phyloP scores from a whole-genome alignment of 1,140 invertebrate species.

The Drosophila persimilis region DNA sequence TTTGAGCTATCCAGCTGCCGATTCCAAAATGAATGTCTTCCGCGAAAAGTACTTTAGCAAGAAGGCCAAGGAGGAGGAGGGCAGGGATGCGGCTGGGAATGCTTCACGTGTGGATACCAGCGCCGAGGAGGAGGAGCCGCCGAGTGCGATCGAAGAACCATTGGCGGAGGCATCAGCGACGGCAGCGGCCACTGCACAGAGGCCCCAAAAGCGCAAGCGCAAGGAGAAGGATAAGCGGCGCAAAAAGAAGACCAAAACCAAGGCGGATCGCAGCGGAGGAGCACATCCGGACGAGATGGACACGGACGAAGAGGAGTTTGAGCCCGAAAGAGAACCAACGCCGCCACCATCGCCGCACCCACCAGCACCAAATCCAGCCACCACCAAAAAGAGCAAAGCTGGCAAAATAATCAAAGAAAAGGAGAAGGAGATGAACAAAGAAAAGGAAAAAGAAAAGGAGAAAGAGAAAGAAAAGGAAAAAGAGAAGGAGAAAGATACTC shows the following conservation, averaged over 20 bases:
- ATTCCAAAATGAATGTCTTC: slow-evolving; percentile 84
- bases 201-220: slow-evolving; percentile 74
- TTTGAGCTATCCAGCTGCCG: slow-evolving; percentile 85
- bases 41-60: slow-evolving; percentile 81
- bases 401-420: slow-evolving; percentile 62
- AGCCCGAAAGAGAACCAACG: slow-evolving; percentile 58
- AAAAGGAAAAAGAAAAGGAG: slow-evolving; percentile 34
- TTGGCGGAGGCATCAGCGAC: too few species aligned
- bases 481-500: slow-evolving; percentile 34
- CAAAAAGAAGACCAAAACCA: slow-evolving; percentile 83
- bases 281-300: slow-evolving; percentile 46
- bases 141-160: slow-evolving; percentile 70
- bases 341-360: slow-evolving; percentile 56
- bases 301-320: slow-evolving; percentile 79
- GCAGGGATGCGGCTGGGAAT: slow-evolving; percentile 39
- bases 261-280: slow-evolving; percentile 43
- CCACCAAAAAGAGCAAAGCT: slow-evolving; percentile 56
- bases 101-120: slow-evolving; percentile 34
- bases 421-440: slow-evolving; percentile 41
- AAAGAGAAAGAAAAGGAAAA: slow-evolving; percentile 47
- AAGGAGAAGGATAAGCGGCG: slow-evolving; percentile 82
- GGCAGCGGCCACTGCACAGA: slow-evolving; percentile 53
- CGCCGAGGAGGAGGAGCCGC: slow-evolving; percentile 39
- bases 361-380: slow-evolving; percentile 27
- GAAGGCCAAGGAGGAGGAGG: slow-evolving; percentile 61